Conservation (phyloP, 2,888 invertebrate species). For the Lepidochitona cinerea region DNA sequence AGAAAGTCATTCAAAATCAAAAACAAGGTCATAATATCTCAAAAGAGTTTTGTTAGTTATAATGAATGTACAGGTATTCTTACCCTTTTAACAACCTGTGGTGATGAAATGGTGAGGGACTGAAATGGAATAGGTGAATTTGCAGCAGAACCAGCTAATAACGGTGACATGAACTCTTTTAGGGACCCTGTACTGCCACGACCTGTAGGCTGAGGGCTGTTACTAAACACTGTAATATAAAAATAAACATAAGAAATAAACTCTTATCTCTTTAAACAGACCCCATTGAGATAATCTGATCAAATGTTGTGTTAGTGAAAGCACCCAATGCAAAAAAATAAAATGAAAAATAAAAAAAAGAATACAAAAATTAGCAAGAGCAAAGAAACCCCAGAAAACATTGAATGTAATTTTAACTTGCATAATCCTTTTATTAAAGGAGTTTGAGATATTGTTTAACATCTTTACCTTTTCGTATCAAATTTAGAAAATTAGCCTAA, state of each 20-base stretch:
- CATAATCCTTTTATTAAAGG: too few relatives aligned
- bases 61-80: too few relatives aligned
- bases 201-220: background rate
- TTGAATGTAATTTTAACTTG: too few relatives aligned
- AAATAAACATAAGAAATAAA: background rate
- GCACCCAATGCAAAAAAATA: too few relatives aligned
- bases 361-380: too few relatives aligned
- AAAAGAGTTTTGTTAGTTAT: background rate
- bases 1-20: background rate
- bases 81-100: background rate
- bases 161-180: background rate
- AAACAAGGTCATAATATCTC: background rate
- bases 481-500: too few relatives aligned
- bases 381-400: too few relatives aligned
- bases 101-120: background rate
- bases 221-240: background rate
- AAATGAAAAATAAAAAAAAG: too few relatives aligned
- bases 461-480: too few relatives aligned
- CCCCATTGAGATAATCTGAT: too few relatives aligned
- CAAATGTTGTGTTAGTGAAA: too few relatives aligned
- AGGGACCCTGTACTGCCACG: background rate
- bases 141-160: background rate
- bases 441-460: too few relatives aligned
- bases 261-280: background rate
- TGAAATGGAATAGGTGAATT: background rate